Evolutionary conservation across 2,113 vertebrate genomes (phyloP).

Genomic region (Ictalurus punctatus): DNA sequence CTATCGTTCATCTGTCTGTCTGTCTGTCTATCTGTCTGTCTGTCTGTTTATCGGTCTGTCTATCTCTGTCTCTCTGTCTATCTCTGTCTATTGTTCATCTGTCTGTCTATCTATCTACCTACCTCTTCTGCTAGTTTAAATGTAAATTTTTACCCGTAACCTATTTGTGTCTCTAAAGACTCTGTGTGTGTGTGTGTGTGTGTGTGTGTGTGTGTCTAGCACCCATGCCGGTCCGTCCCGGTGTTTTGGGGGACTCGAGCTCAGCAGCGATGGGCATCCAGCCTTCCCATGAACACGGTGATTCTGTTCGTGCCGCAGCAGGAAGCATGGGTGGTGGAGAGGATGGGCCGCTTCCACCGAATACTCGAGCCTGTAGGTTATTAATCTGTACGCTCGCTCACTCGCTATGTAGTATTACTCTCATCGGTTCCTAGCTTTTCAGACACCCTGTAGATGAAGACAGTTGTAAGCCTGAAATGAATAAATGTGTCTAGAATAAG

Average conservation of each 20-base stretch:
- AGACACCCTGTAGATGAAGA: background rate
- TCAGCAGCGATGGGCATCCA: slow-evolving; percentile 78
- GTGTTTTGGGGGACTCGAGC: slow-evolving; percentile 63
- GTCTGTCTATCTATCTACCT: background rate
- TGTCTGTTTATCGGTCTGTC: background rate
- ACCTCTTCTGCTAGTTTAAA: background rate
- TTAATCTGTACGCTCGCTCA: background rate
- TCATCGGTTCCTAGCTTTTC: background rate
- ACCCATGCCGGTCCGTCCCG: slow-evolving; percentile 57
- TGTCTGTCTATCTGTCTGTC: background rate
- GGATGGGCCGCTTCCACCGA: slow-evolving; percentile 94
- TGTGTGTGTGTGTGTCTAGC: slow-evolving; percentile 52
- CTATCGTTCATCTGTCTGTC: background rate
- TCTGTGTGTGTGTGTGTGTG: background rate
- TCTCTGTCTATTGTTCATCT: background rate
- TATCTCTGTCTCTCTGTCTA: background rate
- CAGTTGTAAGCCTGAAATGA: background rate
- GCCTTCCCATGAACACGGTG: slow-evolving; percentile 87
- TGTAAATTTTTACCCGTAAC: background rate
- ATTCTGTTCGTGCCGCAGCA: slow-evolving; percentile 95
- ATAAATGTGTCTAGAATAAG: background rate
- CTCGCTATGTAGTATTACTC: background rate
- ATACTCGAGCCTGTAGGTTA: slow-evolving; percentile 89
- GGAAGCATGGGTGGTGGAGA: slow-evolving; percentile 97
- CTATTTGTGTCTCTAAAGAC: background rate